Evolutionary conservation across 2,113 vertebrate species (phyloP).

Genomic region (Cyanoramphus novaezelandiae): DNA sequence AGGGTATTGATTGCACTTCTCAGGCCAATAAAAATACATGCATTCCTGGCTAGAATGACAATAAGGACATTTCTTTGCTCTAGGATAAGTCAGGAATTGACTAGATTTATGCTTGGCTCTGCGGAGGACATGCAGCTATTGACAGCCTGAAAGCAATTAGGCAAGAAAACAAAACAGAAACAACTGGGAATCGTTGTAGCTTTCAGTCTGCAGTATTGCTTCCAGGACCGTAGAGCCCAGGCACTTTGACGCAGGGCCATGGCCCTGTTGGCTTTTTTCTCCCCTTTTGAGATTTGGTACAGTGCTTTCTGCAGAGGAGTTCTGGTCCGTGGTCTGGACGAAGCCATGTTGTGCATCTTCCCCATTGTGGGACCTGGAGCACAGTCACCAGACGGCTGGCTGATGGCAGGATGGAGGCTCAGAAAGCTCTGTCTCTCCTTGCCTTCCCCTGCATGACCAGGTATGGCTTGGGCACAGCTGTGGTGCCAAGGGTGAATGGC

Average conservation of each 20-base stretch:
- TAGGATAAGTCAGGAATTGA: neutral
- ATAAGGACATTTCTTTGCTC: neutral
- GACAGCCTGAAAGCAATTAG: constrained; percentile 32
- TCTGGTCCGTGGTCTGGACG: neutral
- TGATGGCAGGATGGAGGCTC: neutral
- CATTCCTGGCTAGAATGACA: neutral
- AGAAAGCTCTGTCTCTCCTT: neutral
- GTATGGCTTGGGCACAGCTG: no score
- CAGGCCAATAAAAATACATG: neutral
- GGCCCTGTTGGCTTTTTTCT: neutral
- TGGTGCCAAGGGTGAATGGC: no score
- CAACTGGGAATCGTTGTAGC: neutral
- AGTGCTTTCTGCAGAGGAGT: neutral
- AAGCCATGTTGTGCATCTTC: neutral
- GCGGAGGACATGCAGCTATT: neutral
- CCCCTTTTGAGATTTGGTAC: neutral
- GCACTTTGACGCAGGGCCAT: neutral
- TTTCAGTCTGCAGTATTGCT: neutral
- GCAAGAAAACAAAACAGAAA: constrained; percentile 1
- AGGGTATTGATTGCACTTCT: neutral
- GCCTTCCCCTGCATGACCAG: neutral
- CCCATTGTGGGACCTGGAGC: rapidly evolving
- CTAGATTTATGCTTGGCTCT: constrained; percentile 20
- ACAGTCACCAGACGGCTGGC: neutral
- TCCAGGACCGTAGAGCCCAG: neutral